Conservation (phyloP, 2,888 invertebrate species). For the Scaptodrosophila latifasciaeformis region DNA sequence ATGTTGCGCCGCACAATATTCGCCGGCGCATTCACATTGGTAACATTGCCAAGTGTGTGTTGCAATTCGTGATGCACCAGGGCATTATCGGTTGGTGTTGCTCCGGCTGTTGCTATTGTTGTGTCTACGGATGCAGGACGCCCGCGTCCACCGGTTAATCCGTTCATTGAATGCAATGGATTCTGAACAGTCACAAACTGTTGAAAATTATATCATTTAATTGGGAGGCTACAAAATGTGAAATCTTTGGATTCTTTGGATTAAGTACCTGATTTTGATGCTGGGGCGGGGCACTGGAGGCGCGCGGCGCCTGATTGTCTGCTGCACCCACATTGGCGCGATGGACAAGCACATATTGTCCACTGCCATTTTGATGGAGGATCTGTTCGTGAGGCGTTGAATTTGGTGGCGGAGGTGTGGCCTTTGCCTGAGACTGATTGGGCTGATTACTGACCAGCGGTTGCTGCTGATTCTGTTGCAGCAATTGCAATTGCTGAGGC, state of each 20-base stretch:
- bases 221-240: not conserved
- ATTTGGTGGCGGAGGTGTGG: slow-evolving; percentile 40
- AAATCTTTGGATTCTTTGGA: not conserved
- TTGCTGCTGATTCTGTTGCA: slow-evolving; percentile 41
- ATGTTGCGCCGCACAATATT: slow-evolving; percentile 74
- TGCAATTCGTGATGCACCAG: slow-evolving; percentile 73
- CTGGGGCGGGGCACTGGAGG: slow-evolving; percentile 89
- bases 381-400: slow-evolving; percentile 56
- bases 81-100: slow-evolving; percentile 28
- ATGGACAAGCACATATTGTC: slow-evolving; percentile 89
- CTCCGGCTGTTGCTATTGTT: slow-evolving; percentile 40
- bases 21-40: slow-evolving; percentile 72
- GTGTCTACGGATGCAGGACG: slow-evolving; percentile 82
- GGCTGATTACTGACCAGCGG: slow-evolving; percentile 47
- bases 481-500: slow-evolving; percentile 16
- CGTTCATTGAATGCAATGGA: slow-evolving; percentile 74
- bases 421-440: slow-evolving; percentile 39
- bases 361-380: slow-evolving; percentile 76
- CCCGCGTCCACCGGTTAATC: slow-evolving; percentile 77
- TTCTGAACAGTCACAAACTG: slow-evolving; percentile 65
- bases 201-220: slow-evolving; percentile 35
- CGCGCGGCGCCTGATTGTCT: slow-evolving; percentile 84
- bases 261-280: slow-evolving; percentile 77
- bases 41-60: slow-evolving; percentile 64
- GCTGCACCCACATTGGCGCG: slow-evolving; percentile 79